Base-by-base conservation (phyloP, 2,888 invertebrate species). In the Crocallis elinguaria region DNA sequence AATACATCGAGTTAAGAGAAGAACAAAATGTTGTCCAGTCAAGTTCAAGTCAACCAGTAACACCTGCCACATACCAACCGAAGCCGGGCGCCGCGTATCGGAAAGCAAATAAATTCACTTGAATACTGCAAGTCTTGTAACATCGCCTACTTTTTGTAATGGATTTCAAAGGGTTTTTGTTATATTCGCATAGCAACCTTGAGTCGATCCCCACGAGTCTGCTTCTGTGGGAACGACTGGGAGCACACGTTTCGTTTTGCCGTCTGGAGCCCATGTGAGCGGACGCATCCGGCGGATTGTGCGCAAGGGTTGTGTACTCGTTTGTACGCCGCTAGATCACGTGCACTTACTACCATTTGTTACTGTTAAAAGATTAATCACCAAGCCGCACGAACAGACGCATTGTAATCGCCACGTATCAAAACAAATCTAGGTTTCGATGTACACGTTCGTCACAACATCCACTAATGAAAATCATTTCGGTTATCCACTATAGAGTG, bases 211-310 rank as follows among this genome's bases (percentile, higher is more conserved):
- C 83, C 79, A 80, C 73, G 70, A 79, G 73, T 75, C 73, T 71
- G 78, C 69, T 77, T 81, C 84, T 89, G 90, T 90, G 89, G 88
- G 88, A 89, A 88, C 83, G 74, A 78, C 73, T 70, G 74, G 72
- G 79, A 77, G 75, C 79, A 76, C 78, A 80, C 80, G 75, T 81
- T 84, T 81, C 77, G 76, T 78, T 81, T 77, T 79, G 76, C 78
- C 85, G 88, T 86, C 86, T 89, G 90, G 83, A 76, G 77, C 67
- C 83, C 90, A 90, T 88, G 84, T 90, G 90, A 90, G 86, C 76
- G 66, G 66, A 69, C 82, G 84, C 85, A 87, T 88, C 88, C 88
- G 88, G 86, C 78, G 67, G 69, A 73, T 71, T 77, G 71, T 72
- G 74, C 72, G 69, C 72, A 74, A 75, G 76, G 73, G 45, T 44